Percentiles rank a stretch among this genome's conserved stretches.
Evolutionary conservation across 2,113 vertebrate species (phyloP).

Genomic region (Oophaga pumilio): DNA sequence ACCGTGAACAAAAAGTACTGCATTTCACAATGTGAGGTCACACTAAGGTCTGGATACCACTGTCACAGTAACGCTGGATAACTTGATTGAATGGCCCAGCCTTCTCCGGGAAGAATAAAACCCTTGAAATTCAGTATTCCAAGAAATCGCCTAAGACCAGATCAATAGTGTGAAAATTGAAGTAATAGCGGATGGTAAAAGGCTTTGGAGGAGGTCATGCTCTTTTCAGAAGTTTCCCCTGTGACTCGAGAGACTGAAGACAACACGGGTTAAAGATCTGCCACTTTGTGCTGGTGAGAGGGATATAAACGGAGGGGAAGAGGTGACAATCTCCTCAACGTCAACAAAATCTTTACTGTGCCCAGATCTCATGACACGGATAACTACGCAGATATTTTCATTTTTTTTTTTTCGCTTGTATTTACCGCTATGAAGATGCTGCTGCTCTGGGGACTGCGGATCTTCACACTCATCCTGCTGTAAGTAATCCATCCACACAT

Average conservation of each 20-base stretch:
- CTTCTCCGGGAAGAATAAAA: constrained; percentile 28
- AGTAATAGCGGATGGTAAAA: constrained; percentile 48
- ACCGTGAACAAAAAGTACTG: background rate
- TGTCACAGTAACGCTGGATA: background rate
- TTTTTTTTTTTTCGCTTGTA: background rate
- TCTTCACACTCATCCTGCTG: background rate
- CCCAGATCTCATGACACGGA: background rate
- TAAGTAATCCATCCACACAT: constrained; percentile 23
- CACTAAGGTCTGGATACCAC: background rate
- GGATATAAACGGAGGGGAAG: background rate
- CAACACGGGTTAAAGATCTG: constrained; percentile 13
- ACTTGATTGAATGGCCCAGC: background rate
- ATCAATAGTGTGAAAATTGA: constrained; percentile 54
- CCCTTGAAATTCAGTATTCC: constrained; percentile 32
- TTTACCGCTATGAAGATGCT: constrained; percentile 27
- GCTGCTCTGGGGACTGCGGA: background rate
- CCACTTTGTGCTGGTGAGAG: background rate
- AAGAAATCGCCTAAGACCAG: constrained; percentile 31
- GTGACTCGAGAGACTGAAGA: constrained; percentile 14
- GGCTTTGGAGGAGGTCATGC: constrained; percentile 33
- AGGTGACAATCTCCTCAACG: background rate
- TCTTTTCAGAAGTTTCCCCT: constrained; percentile 30
- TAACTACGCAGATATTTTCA: background rate
- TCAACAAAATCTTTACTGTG: background rate
- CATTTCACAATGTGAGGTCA: background rate